phyloP scores from a whole-genome alignment of 2,113 vertebrate species.

The Antidorcas marsupialis region DNA sequence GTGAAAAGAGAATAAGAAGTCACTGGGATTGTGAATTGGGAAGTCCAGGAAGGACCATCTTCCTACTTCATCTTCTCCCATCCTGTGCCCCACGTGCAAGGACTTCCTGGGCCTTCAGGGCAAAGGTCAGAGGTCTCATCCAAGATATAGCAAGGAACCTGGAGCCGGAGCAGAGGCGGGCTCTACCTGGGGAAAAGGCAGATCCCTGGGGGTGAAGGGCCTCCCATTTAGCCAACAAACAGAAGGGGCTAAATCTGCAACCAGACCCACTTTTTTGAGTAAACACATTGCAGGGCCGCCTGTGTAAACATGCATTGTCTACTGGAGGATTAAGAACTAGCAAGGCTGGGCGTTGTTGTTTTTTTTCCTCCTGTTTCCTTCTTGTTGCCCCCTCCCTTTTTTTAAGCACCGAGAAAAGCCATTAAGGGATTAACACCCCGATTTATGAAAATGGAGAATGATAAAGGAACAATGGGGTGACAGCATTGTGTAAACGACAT shows the following conservation, averaged over 20 bases:
- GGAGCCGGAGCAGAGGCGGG: background rate
- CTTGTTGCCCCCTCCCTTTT: slow-evolving; percentile 60
- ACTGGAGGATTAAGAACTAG: slow-evolving; percentile 41
- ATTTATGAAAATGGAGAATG: slow-evolving; percentile 96
- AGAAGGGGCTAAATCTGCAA: slow-evolving; percentile 76
- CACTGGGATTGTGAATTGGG: fast-evolving
- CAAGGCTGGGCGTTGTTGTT: slow-evolving; percentile 64
- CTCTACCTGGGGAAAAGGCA: background rate
- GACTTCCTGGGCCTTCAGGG: background rate
- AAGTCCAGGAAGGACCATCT: background rate
- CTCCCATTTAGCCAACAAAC: slow-evolving; percentile 80
- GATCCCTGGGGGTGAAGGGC: slow-evolving; percentile 39
- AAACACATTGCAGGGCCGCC: slow-evolving; percentile 71
- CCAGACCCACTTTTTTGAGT: slow-evolving; percentile 73
- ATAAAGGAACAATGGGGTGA: slow-evolving; percentile 92
- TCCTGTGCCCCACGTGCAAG: background rate
- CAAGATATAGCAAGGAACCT: slow-evolving; percentile 41
- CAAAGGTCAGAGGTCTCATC: background rate
- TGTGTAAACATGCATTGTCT: slow-evolving; percentile 83
- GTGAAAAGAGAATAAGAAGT: background rate
- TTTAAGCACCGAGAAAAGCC: slow-evolving; percentile 83
- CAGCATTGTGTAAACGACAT: slow-evolving; percentile 88
- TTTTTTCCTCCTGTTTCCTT: slow-evolving; percentile 70
- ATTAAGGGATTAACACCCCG: slow-evolving; percentile 93
- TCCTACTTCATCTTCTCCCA: background rate